Conservation (phyloP, 2,113 vertebrate species). For the Zapus hudsonius region DNA sequence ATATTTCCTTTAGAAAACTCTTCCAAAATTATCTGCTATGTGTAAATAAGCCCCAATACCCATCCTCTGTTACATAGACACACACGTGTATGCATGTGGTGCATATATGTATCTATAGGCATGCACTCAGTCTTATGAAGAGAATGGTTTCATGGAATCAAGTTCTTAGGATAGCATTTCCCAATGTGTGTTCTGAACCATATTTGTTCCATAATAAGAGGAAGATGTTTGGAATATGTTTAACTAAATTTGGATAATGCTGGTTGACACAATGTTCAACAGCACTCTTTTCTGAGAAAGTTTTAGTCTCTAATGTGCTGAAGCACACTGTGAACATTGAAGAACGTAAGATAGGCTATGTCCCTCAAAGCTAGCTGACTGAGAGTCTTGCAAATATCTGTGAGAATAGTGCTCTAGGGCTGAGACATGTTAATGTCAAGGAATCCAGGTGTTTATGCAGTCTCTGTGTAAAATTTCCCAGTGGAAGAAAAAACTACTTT, state of each 20-base stretch:
- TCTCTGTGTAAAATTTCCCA: background rate
- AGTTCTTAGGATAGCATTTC: background rate
- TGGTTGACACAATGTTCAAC: background rate
- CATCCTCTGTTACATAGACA: background rate
- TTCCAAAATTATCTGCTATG: slow-evolving; percentile 20
- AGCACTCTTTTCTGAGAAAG: background rate
- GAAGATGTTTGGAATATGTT: background rate
- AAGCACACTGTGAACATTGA: background rate
- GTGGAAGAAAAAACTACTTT: background rate
- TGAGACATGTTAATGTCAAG: background rate
- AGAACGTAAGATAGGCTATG: rapidly evolving
- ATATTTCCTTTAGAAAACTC: background rate
- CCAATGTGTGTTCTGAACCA: background rate
- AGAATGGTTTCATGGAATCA: background rate
- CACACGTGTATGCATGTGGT: background rate
- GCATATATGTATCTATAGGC: background rate
- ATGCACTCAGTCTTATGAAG: background rate
- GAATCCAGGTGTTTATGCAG: background rate
- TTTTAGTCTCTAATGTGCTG: background rate
- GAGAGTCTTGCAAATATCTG: background rate
- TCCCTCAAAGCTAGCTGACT: background rate
- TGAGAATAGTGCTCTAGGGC: background rate
- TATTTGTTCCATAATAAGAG: background rate
- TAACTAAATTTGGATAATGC: background rate
- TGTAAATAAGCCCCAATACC: background rate